A percentile compares a stretch with the other conserved stretches of the same genome.
Conservation (phyloP, 2,797 vertebrate genomes). For the Megalops cyprinoides region DNA sequence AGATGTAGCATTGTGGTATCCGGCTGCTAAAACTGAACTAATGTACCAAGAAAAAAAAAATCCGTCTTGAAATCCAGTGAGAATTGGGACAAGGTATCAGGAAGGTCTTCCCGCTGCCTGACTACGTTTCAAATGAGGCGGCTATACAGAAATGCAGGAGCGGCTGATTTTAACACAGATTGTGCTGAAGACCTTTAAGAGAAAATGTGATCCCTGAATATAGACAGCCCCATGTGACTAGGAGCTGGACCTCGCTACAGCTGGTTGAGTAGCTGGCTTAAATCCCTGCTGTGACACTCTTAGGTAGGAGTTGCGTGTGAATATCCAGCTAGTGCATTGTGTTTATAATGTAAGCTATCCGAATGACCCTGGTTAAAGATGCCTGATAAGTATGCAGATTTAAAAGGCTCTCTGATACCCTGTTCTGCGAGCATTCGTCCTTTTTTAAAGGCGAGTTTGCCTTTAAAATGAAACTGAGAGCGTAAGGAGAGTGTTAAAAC, state of each 20-base stretch:
- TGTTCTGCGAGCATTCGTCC: background rate
- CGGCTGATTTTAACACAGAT: no score
- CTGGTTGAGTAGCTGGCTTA: background rate
- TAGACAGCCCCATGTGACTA: background rate
- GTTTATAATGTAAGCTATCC: background rate
- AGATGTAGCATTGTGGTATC: background rate
- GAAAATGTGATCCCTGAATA: background rate
- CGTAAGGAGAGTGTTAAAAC: background rate
- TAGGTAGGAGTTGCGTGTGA: no score
- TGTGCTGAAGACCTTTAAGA: background rate
- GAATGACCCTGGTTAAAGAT: background rate
- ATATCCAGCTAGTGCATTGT: background rate
- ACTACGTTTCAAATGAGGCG: no score
- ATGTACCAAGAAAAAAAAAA: background rate
- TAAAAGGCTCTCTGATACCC: background rate
- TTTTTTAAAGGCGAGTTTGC: background rate
- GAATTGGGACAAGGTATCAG: background rate
- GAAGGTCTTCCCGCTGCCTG: background rate
- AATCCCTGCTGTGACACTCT: no score
- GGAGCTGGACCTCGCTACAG: background rate
- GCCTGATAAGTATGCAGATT: background rate
- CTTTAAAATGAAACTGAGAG: background rate
- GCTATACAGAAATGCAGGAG: background rate
- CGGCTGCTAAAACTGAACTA: background rate
- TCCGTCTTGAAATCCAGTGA: background rate